Evolutionary conservation across 2,113 vertebrate genomes (phyloP).

Genomic region (Gavia stellata): DNA sequence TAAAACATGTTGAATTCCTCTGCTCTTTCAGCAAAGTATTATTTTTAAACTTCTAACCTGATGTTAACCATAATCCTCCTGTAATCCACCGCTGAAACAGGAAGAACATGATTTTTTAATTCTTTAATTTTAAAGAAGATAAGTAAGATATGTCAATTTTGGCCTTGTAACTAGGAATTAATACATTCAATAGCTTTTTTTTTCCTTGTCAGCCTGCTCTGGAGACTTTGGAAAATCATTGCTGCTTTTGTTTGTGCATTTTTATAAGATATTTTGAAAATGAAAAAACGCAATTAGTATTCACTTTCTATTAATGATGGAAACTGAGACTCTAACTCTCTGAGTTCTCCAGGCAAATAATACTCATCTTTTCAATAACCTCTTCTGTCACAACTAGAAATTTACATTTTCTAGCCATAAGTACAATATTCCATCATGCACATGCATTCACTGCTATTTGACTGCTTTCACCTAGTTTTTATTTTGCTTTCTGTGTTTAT

Average conservation of each 20-base stretch:
- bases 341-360: background rate
- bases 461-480: background rate
- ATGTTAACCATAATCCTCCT: background rate
- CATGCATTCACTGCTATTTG: background rate
- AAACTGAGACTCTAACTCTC: background rate
- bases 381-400: background rate
- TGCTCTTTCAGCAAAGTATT: background rate
- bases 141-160: background rate
- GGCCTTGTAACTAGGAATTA: background rate
- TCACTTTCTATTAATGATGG: background rate
- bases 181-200: background rate
- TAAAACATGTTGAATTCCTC: background rate
- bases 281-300: background rate
- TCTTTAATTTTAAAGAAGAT: background rate
- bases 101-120: background rate
- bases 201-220: background rate
- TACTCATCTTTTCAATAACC: background rate
- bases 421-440: background rate
- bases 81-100: background rate
- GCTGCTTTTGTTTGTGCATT: background rate
- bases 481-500: background rate
- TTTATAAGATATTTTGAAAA: background rate
- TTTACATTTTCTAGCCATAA: background rate
- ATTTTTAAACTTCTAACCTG: background rate
- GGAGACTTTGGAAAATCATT: background rate